A percentile compares a stretch with the other conserved stretches of the same genome.
Evolutionary conservation across 2,888 invertebrate genomes (phyloP).

Genomic region (Octonoba sinensis): DNA sequence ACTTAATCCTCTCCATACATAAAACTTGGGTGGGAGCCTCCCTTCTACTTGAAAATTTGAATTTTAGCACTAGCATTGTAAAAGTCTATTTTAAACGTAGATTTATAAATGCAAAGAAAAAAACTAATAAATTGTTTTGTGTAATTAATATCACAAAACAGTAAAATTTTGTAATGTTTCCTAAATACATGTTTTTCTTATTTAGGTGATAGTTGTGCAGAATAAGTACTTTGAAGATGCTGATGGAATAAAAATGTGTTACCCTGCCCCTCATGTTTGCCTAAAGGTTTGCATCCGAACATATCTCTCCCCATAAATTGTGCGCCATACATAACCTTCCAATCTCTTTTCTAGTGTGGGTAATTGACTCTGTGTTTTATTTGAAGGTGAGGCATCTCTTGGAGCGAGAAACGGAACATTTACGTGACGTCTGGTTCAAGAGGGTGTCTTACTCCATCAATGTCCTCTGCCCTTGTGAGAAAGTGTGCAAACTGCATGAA

Average conservation of each 20-base stretch:
- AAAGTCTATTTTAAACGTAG: not conserved
- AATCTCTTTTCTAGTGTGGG: not conserved
- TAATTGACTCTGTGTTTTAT: not conserved
- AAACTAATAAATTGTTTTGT: too few relatives aligned
- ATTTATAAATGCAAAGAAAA: not conserved
- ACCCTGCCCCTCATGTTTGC: slow-evolving; percentile 66
- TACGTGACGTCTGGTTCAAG: slow-evolving; percentile 72
- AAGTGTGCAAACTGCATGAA: slow-evolving; percentile 70
- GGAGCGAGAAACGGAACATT: slow-evolving; percentile 70
- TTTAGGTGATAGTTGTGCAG: slow-evolving; percentile 35
- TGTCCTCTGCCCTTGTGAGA: slow-evolving; percentile 71
- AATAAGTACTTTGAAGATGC: slow-evolving; percentile 47
- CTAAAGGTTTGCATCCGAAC: slow-evolving; percentile 58
- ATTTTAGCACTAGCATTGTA: not conserved
- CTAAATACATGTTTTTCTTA: too few relatives aligned
- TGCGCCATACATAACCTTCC: not conserved
- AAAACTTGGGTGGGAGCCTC: too few relatives aligned
- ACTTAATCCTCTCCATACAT: too few relatives aligned
- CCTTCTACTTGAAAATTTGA: too few relatives aligned
- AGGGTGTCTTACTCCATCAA: slow-evolving; percentile 70
- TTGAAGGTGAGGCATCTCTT: slow-evolving; percentile 70
- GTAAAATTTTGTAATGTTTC: not conserved
- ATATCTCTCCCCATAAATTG: not conserved
- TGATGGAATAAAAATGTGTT: slow-evolving; percentile 30
- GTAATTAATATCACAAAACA: too few relatives aligned